Evolutionary conservation across 2,888 invertebrate genomes (phyloP).

Genomic region (Fragum fragum): DNA sequence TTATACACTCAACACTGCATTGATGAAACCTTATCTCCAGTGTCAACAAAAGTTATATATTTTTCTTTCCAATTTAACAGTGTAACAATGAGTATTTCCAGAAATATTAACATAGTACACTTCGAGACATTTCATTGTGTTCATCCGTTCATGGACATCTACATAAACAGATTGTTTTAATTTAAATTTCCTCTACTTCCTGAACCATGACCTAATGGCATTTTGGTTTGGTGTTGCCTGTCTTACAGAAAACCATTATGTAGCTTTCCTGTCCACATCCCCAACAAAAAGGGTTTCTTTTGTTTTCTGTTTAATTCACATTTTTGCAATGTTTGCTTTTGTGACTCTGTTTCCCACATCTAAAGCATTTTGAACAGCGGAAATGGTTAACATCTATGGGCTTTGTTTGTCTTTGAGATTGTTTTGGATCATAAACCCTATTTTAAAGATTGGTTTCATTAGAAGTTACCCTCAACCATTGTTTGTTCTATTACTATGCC

Average conservation of each 20-base stretch:
- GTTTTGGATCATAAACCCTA: slow-evolving; percentile 5
- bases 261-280: slow-evolving; percentile 16
- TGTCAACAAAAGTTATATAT: slow-evolving; percentile 44
- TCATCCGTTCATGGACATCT: slow-evolving; percentile 31
- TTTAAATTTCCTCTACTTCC: slow-evolving; percentile 16
- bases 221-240: neutral
- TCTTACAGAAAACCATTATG: neutral
- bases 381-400: neutral
- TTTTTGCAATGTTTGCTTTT: slow-evolving; percentile 22
- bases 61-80: slow-evolving; percentile 32
- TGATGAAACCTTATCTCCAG: slow-evolving; percentile 36
- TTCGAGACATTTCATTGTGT: neutral
- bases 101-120: slow-evolving; percentile 25
- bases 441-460: slow-evolving; percentile 36
- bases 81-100: slow-evolving; percentile 44
- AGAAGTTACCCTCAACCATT: slow-evolving; percentile 16
- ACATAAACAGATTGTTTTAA: slow-evolving; percentile 28
- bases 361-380: neutral
- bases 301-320: neutral
- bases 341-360: slow-evolving; percentile 14
- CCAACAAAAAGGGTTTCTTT: neutral
- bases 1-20: slow-evolving; percentile 47
- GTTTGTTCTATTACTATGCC: slow-evolving; percentile 20
- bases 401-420: neutral
- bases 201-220: slow-evolving; percentile 7